A percentile compares a stretch with the other conserved stretches of the same genome.
phyloP scores from a whole-genome alignment of 2,888 invertebrate genomes.

The Epiblema foenella region DNA sequence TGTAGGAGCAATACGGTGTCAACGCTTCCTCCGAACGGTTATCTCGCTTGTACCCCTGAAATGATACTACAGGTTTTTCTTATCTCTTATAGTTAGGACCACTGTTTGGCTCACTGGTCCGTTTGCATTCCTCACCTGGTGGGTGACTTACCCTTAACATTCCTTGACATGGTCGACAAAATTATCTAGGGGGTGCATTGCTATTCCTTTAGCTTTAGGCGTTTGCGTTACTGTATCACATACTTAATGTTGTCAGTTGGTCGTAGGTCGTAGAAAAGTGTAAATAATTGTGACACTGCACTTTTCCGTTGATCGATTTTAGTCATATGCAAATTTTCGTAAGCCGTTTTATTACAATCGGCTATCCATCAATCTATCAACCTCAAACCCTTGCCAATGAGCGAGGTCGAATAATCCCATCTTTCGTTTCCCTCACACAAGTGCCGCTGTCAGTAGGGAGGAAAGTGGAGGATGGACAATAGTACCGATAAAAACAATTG shows the following conservation, averaged over 20 bases:
- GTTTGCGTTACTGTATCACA: not conserved
- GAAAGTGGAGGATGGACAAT: conserved; percentile 2
- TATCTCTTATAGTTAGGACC: too few relatives aligned
- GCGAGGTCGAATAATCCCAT: conserved; percentile 52
- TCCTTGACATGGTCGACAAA: not conserved
- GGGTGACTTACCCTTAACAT: too few relatives aligned
- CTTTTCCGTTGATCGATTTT: conserved; percentile 55
- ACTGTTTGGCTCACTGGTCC: too few relatives aligned
- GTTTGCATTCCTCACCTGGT: too few relatives aligned
- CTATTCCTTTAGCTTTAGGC: not conserved
- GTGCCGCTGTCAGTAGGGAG: not conserved
- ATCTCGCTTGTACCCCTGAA: too few relatives aligned
- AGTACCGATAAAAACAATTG: not conserved
- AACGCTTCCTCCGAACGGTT: too few relatives aligned
- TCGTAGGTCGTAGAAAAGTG: not conserved
- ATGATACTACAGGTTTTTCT: too few relatives aligned
- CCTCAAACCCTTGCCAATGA: conserved; percentile 58
- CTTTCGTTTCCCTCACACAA: conserved; percentile 46
- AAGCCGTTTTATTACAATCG: conserved; percentile 63
- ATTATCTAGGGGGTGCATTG: not conserved
- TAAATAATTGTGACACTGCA: conserved; percentile 7
- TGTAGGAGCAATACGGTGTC: too few relatives aligned
- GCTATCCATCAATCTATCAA: conserved; percentile 66
- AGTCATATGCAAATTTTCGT: conserved; percentile 60
- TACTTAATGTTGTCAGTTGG: too few relatives aligned